Percentiles rank a stretch among this genome's conserved stretches.
These are phyloP conservation scores for Amblyjoppa fuscipennis DNA, from an alignment of 2,888 invertebrate species.

Conservation along the genomic window DNA sequence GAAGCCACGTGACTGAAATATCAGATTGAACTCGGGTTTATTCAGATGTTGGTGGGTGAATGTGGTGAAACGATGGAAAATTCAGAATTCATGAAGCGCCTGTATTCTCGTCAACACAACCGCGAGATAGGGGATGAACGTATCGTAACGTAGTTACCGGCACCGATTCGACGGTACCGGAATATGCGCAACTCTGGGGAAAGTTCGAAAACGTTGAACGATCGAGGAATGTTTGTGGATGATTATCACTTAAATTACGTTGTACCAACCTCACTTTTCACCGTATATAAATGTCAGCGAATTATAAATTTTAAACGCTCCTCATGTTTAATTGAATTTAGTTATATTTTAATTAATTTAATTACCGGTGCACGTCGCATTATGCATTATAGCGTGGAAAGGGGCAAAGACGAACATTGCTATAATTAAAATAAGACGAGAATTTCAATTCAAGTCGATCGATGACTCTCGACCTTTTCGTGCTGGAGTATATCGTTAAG, in stretches of 20 bases:
- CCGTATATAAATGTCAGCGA: not conserved
- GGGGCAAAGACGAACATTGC: not conserved
- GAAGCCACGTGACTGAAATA: conserved; percentile 47
- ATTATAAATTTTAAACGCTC: not conserved
- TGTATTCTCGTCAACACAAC: conserved; percentile 21
- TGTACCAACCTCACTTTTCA: not conserved
- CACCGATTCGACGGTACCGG: not conserved
- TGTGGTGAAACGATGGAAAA: conserved; percentile 27
- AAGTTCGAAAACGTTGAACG: conserved; percentile 8
- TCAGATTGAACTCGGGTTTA: not conserved
- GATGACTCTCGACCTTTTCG: not conserved
- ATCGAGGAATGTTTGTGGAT: not conserved
- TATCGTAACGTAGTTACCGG: conserved; percentile 6
- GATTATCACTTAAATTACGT: not conserved
- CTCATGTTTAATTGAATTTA: not conserved
- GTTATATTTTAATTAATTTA: not conserved
- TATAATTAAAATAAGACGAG: not conserved
- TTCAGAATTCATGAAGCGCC: conserved; percentile 38
- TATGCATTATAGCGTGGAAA: not conserved
- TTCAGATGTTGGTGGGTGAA: not conserved
- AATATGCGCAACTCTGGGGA: not conserved
- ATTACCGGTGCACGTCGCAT: not conserved
- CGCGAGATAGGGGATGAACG: not conserved
- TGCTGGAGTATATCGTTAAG: not conserved
- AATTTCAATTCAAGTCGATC: not conserved